phyloP scores from a whole-genome alignment of 2,888 invertebrate genomes.

The Orthosia gothica region DNA sequence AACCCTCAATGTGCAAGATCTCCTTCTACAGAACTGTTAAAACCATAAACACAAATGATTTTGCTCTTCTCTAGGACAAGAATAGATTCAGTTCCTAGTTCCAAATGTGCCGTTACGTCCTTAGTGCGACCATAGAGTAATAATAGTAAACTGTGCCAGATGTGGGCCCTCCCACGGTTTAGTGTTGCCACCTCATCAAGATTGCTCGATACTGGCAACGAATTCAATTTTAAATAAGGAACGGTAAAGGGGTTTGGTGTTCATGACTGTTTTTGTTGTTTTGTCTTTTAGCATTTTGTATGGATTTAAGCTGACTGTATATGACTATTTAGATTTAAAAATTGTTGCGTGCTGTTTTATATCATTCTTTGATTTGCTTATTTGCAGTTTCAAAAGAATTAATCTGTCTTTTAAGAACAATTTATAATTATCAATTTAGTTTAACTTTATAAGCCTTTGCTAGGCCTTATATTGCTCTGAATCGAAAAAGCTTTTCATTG shows the following conservation, averaged over 20 bases:
- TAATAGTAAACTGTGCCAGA: constrained; percentile 70
- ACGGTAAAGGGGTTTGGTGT: constrained; percentile 42
- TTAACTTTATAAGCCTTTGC: too few relatives aligned
- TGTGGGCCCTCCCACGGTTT: constrained; percentile 77
- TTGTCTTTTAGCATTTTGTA: neutral
- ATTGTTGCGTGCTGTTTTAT: too few relatives aligned
- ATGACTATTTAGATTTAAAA: neutral
- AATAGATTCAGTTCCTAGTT: constrained; percentile 55
- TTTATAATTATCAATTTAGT: too few relatives aligned
- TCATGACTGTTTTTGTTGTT: constrained; percentile 42
- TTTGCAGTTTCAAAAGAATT: too few relatives aligned
- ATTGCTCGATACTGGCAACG: constrained; percentile 56
- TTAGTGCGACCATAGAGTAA: constrained; percentile 60
- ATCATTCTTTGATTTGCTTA: too few relatives aligned
- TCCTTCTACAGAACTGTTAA: constrained; percentile 1
- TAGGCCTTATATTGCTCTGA: neutral
- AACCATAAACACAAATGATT: constrained; percentile 12
- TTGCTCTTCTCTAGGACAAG: constrained; percentile 30
- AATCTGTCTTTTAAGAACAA: too few relatives aligned
- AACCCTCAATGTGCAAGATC: neutral
- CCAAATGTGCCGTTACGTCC: constrained; percentile 61
- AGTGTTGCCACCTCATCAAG: constrained; percentile 64
- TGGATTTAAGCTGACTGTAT: neutral
- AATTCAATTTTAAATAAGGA: constrained; percentile 61
- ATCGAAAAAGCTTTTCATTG: neutral